Percentiles rank a stretch among this genome's conserved stretches.
phyloP scores from a whole-genome alignment of 2,797 vertebrate species.

The Pseudomugil gertrudae region DNA sequence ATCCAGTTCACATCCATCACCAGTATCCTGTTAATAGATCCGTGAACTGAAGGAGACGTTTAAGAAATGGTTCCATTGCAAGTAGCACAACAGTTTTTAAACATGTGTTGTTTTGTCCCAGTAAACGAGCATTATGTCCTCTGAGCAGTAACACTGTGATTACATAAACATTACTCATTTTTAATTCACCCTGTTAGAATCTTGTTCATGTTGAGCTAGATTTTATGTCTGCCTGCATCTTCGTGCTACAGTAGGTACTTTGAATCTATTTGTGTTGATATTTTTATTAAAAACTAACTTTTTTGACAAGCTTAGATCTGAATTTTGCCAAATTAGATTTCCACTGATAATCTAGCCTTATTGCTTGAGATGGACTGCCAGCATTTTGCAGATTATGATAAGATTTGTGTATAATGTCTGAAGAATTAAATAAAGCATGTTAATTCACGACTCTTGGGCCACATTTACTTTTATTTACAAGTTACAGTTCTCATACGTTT shows the following conservation, averaged over 20 bases:
- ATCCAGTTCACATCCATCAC: background rate
- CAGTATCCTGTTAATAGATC: background rate
- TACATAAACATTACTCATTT: constrained; percentile 12
- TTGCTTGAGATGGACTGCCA: constrained; percentile 62
- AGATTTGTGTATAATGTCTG: constrained; percentile 63
- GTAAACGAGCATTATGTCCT: constrained; percentile 4
- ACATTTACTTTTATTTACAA: constrained; percentile 53
- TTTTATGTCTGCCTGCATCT: constrained; percentile 8
- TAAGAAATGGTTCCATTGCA: background rate
- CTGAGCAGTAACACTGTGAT: constrained; percentile 12
- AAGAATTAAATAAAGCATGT: constrained; percentile 82
- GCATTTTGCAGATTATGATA: constrained; percentile 61
- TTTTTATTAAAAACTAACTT: constrained; percentile 22
- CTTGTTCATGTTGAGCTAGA: background rate
- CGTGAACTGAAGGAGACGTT: background rate
- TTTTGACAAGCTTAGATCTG: constrained; percentile 28
- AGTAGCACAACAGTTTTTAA: background rate
- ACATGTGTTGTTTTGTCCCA: background rate
- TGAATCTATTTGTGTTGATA: constrained; percentile 17
- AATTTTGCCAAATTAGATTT: constrained; percentile 30
- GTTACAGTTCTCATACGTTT: too few relatives aligned
- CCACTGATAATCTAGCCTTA: constrained; percentile 48
- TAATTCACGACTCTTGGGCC: constrained; percentile 52
- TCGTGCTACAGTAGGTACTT: constrained; percentile 4
- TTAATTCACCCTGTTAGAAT: constrained; percentile 13